Base-by-base conservation (phyloP, 2,888 invertebrate genomes). In the Beris chalybata region DNA sequence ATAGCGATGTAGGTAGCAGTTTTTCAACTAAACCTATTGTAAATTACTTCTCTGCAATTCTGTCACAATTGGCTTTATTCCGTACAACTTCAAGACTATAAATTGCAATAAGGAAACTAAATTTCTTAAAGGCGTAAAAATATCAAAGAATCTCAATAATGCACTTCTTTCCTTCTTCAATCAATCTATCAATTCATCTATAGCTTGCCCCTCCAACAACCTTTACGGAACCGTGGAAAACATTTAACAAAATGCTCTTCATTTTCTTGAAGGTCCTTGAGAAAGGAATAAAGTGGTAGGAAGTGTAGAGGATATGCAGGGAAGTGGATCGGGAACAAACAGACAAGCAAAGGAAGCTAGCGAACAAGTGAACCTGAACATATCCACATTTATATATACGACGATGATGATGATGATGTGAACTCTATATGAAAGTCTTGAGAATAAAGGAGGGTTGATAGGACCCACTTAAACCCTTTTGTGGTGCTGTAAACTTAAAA, bases 321-420 rank as follows among this genome's bases (percentile, higher is more conserved):
- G 57, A 64, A 67, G 64, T 56, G 65, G 64, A 64, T 67, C 55
- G 58, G 61, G 61, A 67, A 64, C 67, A 67, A 67, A 65, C 38
- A 67, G 50, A 61, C 50, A 52, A 44, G 38, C 47, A 61, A 38
- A 38, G 38, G 13, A 47, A 53, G 59, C 44, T 22, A 38, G 11
- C 12, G 22, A 3, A 3, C 63, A 38, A 15, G 43, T 13, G 22
- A 22, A 22, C 22, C 22, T 22, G 22, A 22, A 38, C 38, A 38
- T 38, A 38, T 9, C 38, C 9, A 38, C 9, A 38, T 9, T 38
- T 9, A 9, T 38, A 38, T 38, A 9, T n/a, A n/a, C n/a, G n/a
- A n/a, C 9, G 38, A 38, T 50, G 32, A 32, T 29, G 61, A 50
- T 61, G 50, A 61, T 50, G 50, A 61, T 50, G 61, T 52, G 61